Base-by-base conservation (phyloP, 2,113 vertebrate species). In the Apeltes quadracus region DNA sequence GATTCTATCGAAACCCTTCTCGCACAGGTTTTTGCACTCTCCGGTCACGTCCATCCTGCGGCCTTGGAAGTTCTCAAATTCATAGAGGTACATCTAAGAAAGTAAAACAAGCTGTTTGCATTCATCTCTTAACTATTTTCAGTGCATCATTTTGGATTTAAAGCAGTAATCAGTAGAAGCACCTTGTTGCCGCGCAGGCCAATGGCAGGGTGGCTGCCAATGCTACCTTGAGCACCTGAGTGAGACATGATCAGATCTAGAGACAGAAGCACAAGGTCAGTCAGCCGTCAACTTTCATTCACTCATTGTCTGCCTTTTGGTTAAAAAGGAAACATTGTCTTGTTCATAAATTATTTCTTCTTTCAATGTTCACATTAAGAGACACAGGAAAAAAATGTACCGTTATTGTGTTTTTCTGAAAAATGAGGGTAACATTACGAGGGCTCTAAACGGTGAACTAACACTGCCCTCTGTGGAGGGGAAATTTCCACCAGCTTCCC, bases 11-110 rank as follows among this genome's bases (percentile, higher is more conserved):
- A 95, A 88, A 15, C 93, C 91, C 57, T 92, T 93, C 72, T 95
- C 93, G 48, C 86, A 79, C 69, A 95, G 77, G 87, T 95, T 95
- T 36, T 82, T 88, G 73, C 85, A 90, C 79, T 95, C 94, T 43
- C 68, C 80, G 4, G 61, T 92, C 65, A 95, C 80, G 55, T 95
- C 94, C 83, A 95, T 88, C 70, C 71, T 88, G 14, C 90, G 91
- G 20, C 95, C 95, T 70, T 95, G 95, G 91, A 95, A 95, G 85
- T 95, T 95, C 84, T 95, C 95, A 23, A 62, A 92, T 72, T 95
- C 94, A 57, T 88, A 95, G 73, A 95, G 86, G 86, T 88, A 93
- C 22, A 95, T 93, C 95, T 95, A 81, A 7, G 8, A 66, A 51
- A 68, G 32, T 15, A 50, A 36, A 55, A 70, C 4, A 48, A 20